These are phyloP conservation scores for Drosophila orena DNA, from an alignment of 1,140 invertebrate species.

Conservation along the genomic window DNA sequence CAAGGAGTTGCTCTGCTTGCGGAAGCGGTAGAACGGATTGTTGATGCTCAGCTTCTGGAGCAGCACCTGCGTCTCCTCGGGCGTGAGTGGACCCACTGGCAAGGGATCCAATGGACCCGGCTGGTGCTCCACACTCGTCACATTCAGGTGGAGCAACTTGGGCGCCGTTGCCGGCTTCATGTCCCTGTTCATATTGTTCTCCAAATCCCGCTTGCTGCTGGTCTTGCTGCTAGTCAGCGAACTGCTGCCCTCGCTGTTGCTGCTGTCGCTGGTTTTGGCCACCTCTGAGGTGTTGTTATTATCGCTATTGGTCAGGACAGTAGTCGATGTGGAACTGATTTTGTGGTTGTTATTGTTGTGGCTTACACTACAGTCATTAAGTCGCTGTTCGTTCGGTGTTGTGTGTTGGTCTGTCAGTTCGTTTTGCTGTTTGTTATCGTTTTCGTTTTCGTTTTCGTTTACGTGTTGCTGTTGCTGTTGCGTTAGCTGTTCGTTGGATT, in stretches of 20 bases:
- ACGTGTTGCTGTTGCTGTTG: conserved; percentile 50
- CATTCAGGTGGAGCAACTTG: conserved; percentile 61
- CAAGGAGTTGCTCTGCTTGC: conserved; percentile 80
- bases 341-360: conserved; percentile 55
- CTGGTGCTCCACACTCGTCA: conserved; percentile 40
- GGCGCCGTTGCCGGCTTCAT: conserved; percentile 45
- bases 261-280: conserved; percentile 23
- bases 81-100: conserved; percentile 22
- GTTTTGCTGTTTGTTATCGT: conserved; percentile 25
- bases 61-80: conserved; percentile 65
- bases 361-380: conserved; percentile 50
- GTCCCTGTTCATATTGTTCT: conserved; percentile 72
- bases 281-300: conserved; percentile 5
- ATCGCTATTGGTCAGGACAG: conserved; percentile 62
- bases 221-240: conserved; percentile 58
- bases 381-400: conserved; percentile 39
- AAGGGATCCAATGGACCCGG: conserved; percentile 2
- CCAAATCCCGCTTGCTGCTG: conserved; percentile 51
- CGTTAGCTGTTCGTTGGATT: conserved; percentile 70
- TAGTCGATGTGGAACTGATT: conserved; percentile 45
- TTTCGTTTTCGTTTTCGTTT: too few relatives aligned
- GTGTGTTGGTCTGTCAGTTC: conserved; percentile 29
- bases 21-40: conserved; percentile 83
- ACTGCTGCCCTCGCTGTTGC: conserved; percentile 39
- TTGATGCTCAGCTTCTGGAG: conserved; percentile 78